A percentile compares a stretch with the other conserved stretches of the same genome.
Evolutionary conservation across 2,888 invertebrate genomes (phyloP).

Genomic region (Camponotus fellah): DNA sequence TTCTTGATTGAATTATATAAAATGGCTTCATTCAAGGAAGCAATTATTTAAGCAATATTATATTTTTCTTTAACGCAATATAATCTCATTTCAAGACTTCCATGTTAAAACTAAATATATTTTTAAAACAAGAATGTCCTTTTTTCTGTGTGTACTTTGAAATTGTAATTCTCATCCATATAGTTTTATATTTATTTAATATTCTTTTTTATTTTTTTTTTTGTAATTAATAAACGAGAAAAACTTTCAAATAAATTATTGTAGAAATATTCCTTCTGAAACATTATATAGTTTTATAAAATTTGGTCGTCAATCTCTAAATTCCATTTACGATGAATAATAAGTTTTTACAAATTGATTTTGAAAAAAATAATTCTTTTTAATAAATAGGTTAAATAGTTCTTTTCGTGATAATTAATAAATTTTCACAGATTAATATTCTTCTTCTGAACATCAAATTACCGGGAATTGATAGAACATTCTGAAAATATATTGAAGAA

Average conservation of each 20-base stretch:
- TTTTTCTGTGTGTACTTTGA: background rate
- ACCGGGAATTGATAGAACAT: background rate
- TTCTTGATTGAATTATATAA: too few relatives aligned
- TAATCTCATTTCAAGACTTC: too few relatives aligned
- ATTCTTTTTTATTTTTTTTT: background rate
- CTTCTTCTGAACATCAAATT: background rate
- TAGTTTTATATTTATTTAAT: background rate
- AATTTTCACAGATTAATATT: too few relatives aligned
- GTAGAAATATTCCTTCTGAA: background rate
- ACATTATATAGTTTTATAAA: background rate
- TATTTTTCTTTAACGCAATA: too few relatives aligned
- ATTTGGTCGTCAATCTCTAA: constrained; percentile 4
- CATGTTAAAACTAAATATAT: too few relatives aligned
- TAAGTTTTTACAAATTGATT: too few relatives aligned
- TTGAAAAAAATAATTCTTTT: too few relatives aligned
- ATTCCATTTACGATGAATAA: background rate
- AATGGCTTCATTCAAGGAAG: too few relatives aligned
- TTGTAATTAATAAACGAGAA: background rate
- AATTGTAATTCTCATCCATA: background rate
- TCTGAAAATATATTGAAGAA: background rate
- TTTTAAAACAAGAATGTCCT: too few relatives aligned
- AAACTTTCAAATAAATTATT: background rate
- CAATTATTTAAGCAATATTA: too few relatives aligned
- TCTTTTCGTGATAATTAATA: too few relatives aligned
- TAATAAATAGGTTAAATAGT: too few relatives aligned